Evolutionary conservation across 1,140 invertebrate genomes (phyloP).

Genomic region (Homarus americanus): DNA sequence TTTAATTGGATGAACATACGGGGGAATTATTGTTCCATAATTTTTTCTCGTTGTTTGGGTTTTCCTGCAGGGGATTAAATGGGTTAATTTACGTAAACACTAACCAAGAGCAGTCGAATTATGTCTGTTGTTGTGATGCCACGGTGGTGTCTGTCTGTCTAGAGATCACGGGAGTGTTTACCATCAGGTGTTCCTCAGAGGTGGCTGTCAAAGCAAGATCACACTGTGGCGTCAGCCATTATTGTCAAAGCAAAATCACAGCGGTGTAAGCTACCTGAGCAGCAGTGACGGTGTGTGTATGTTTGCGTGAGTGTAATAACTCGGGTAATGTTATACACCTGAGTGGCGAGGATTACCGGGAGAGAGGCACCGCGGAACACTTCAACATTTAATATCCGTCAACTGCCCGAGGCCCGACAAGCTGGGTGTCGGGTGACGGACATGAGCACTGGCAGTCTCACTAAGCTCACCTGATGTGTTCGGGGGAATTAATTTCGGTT

Average conservation of each 20-base stretch:
- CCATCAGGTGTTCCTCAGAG: too few relatives aligned
- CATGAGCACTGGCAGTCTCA: background rate
- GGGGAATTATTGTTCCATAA: background rate
- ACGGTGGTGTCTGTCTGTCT: too few relatives aligned
- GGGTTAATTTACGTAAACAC: background rate
- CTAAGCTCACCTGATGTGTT: background rate
- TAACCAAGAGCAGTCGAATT: background rate
- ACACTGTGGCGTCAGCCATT: too few relatives aligned
- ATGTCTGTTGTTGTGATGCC: too few relatives aligned
- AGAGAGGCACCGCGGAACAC: conserved; percentile 12
- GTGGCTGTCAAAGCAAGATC: too few relatives aligned
- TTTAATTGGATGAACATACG: background rate
- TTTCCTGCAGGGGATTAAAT: background rate
- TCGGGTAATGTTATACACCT: conserved; percentile 3
- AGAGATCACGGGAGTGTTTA: too few relatives aligned
- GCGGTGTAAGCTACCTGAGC: background rate
- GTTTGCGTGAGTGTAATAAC: conserved; percentile 32
- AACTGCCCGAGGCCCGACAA: conserved; percentile 8
- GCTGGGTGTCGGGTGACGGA: conserved; percentile 33
- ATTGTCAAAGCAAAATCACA: background rate
- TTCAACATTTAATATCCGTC: conserved; percentile 40
- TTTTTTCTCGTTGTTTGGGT: background rate
- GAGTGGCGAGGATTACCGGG: conserved; percentile 11
- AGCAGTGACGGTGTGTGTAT: background rate
- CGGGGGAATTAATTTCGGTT: conserved; percentile 8